Conservation (phyloP, 2,113 vertebrate genomes). For the Hippocampus barbouri region DNA sequence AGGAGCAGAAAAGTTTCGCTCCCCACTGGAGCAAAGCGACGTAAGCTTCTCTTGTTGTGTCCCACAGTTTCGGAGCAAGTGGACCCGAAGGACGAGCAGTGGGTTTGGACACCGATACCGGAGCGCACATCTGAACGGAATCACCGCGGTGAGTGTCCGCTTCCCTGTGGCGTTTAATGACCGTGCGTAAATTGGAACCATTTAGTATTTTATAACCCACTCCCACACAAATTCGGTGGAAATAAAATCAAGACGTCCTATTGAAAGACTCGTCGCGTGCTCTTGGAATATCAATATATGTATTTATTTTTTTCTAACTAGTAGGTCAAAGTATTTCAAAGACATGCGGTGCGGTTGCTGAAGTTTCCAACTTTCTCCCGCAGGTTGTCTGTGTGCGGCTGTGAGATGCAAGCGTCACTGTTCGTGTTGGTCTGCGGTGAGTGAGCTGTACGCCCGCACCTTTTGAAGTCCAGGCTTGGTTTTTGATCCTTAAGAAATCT, state of each 20-base stretch:
- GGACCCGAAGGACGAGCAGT: slow-evolving; percentile 15
- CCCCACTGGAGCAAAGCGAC: neutral
- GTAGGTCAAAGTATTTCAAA: neutral
- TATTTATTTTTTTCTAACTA: neutral
- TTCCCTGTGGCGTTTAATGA: neutral
- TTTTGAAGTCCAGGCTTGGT: slow-evolving; percentile 34
- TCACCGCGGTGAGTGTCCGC: slow-evolving; percentile 20
- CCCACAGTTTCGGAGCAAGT: slow-evolving; percentile 41
- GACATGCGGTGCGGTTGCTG: neutral
- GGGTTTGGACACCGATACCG: neutral
- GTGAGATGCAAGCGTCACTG: slow-evolving; percentile 52
- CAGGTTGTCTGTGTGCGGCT: neutral
- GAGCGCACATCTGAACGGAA: slow-evolving; percentile 2
- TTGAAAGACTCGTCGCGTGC: neutral
- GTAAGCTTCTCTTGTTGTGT: slow-evolving; percentile 8
- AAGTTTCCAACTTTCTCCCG: neutral
- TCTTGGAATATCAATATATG: neutral
- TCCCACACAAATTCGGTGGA: neutral
- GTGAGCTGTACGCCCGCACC: slow-evolving; percentile 20
- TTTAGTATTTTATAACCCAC: too few species aligned
- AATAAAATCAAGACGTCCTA: neutral
- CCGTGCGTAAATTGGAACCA: neutral
- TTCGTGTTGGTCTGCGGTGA: slow-evolving; percentile 57
- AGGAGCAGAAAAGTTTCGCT: neutral
- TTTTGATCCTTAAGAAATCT: slow-evolving; percentile 24